Base-by-base conservation (phyloP, 2,888 invertebrate species). In the Cantharis nigra region DNA sequence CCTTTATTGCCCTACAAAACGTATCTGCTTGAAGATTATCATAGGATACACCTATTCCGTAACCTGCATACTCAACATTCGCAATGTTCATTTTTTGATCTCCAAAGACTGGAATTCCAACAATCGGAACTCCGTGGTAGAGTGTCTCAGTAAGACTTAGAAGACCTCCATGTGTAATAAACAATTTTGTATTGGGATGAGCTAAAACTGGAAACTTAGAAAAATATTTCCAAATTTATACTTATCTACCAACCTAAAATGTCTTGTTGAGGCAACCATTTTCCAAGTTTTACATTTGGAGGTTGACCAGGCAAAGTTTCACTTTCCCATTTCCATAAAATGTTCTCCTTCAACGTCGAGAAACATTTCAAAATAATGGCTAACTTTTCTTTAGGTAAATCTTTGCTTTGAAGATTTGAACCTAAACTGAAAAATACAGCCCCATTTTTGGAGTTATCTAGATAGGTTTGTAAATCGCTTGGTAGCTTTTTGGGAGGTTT, bases 301-400 rank as follows among this genome's bases (percentile, higher is more conserved):
- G 78, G 74, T 62, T 70, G 69, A 0, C 65, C 70, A 2, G 72
- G 70, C 4, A 77, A 26, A 5, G 18, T 64, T 1, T 77, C 78
- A 1, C 81, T 81, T 79, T 87, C 87, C 83, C 84, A 87, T 82
- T 87, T 88, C 87, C 87, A 88, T 26, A 89, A 75, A 11, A 88
- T 85, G 16, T 82, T 83, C 76, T 87, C 85, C 28, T 85, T 85
- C 72, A 88, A 75, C 69, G 83, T 82, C 0, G 83, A 79, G 71
- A 89, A 87, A 2, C 83, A 86, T 26, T 80, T 81, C 9, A 87
- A 18, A 30, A 88, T 82, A 1, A 79, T 80, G 13, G 82, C 75
- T n/a, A 82, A 78, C 64, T 79, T 83, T 70, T 83, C 80, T 26
- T 79, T 77, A 0, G 87, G 84, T 75, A 88, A 74, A 1, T 83